These are phyloP conservation scores for Pseudorasbora parva DNA, from an alignment of 2,113 vertebrate genomes.

Conservation along the genomic window DNA sequence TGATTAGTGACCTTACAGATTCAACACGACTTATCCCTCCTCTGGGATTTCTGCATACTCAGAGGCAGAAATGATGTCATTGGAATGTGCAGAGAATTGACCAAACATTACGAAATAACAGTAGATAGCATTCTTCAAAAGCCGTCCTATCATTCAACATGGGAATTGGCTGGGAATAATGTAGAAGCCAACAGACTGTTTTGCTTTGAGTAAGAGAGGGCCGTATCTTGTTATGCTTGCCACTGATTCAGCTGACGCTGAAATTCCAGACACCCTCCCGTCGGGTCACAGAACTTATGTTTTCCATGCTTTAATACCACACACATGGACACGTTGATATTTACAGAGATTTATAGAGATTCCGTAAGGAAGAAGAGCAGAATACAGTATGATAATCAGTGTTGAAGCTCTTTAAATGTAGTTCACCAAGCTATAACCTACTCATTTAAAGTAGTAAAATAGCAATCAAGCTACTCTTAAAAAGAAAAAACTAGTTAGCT, in stretches of 20 bases:
- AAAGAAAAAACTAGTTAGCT: neutral
- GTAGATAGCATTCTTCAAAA: slow-evolving; percentile 35
- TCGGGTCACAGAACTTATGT: neutral
- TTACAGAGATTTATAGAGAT: neutral
- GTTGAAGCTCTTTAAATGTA: neutral
- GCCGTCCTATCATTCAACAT: neutral
- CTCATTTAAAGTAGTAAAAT: neutral
- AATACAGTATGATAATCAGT: neutral
- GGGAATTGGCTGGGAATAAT: slow-evolving; percentile 19
- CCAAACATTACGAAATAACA: slow-evolving; percentile 47
- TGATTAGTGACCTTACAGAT: slow-evolving; percentile 50
- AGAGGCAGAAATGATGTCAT: slow-evolving; percentile 46
- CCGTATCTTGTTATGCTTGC: slow-evolving; percentile 66
- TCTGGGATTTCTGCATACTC: slow-evolving; percentile 37
- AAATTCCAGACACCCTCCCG: slow-evolving; percentile 19
- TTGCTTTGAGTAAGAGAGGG: slow-evolving; percentile 60
- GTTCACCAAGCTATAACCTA: neutral
- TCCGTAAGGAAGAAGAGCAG: neutral
- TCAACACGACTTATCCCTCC: slow-evolving; percentile 43
- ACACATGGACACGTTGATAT: neutral
- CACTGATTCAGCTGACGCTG: slow-evolving; percentile 51
- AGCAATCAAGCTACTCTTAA: neutral
- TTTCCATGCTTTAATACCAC: slow-evolving; percentile 20
- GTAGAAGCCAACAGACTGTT: slow-evolving; percentile 58
- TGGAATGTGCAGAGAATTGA: slow-evolving; percentile 11